These are phyloP conservation scores for Elmis aenea DNA, from an alignment of 2,888 invertebrate genomes.

Conservation along the genomic window DNA sequence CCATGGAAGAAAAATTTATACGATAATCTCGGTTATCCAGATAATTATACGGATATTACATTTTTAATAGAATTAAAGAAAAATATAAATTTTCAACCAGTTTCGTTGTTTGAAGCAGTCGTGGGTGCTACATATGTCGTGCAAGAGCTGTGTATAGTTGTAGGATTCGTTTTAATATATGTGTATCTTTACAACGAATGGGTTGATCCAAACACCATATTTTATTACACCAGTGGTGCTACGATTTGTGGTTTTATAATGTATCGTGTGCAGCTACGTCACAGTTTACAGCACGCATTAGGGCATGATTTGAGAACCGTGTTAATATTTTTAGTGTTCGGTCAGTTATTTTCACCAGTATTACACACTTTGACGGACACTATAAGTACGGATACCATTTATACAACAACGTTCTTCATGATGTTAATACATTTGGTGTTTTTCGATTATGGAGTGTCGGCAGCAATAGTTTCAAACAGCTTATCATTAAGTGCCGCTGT, in stretches of 20 bases:
- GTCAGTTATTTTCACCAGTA: constrained; percentile 85
- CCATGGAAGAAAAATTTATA: constrained; percentile 88
- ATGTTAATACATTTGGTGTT: constrained; percentile 84
- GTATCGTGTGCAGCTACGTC: constrained; percentile 46
- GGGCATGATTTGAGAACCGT: constrained; percentile 71
- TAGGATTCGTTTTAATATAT: constrained; percentile 68
- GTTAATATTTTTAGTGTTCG: constrained; percentile 76
- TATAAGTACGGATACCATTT: constrained; percentile 96
- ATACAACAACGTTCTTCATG: constrained; percentile 85
- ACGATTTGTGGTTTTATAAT: constrained; percentile 60
- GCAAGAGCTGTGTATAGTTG: constrained; percentile 73
- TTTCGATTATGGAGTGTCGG: constrained; percentile 85
- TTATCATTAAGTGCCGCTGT: constrained; percentile 92
- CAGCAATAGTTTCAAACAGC: constrained; percentile 85
- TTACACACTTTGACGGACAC: constrained; percentile 93
- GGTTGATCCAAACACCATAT: constrained; percentile 59
- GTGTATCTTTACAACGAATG: constrained; percentile 67
- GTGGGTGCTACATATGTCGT: constrained; percentile 73
- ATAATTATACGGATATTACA: constrained; percentile 85
- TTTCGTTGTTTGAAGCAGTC: constrained; percentile 65
- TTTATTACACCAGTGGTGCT: constrained; percentile 52
- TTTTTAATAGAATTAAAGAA: constrained; percentile 81
- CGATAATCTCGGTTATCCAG: constrained; percentile 79
- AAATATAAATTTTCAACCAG: constrained; percentile 74
- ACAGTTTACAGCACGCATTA: constrained; percentile 29